phyloP scores from a whole-genome alignment of 2,888 invertebrate genomes.

The Odiellus spinosus region DNA sequence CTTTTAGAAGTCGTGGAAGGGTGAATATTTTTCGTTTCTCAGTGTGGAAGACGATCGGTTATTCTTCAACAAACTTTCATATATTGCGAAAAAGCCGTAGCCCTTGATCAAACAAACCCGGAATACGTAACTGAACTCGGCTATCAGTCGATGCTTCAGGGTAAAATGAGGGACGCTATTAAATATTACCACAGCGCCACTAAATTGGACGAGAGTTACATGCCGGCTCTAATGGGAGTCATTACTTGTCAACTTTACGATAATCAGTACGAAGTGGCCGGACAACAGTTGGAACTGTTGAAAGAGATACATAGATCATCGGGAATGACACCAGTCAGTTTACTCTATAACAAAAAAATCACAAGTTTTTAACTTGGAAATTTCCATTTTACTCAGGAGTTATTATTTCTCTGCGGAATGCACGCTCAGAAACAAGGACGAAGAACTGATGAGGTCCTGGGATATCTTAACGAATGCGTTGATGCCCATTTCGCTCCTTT shows the following conservation, averaged over 20 bases:
- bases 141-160: conserved; percentile 54
- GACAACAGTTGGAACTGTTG: conserved; percentile 59
- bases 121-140: conserved; percentile 67
- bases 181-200: conserved; percentile 63
- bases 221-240: conserved; percentile 50
- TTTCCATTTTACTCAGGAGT: conserved; percentile 24
- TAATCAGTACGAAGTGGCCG: conserved; percentile 39
- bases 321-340: conserved; percentile 44
- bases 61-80: conserved; percentile 56
- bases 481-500: conserved; percentile 28
- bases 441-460: conserved; percentile 27
- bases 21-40: conserved; percentile 18
- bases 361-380: not conserved
- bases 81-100: conserved; percentile 61
- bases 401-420: conserved; percentile 31
- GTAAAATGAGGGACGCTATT: conserved; percentile 56
- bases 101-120: conserved; percentile 48
- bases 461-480: conserved; percentile 28
- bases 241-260: conserved; percentile 65
- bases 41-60: conserved; percentile 37
- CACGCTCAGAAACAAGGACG: conserved; percentile 28
- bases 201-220: conserved; percentile 66
- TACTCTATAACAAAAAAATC: not conserved
- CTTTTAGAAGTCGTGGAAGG: too few species aligned
- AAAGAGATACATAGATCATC: conserved; percentile 56